Conservation (phyloP, 2,797 vertebrate genomes). For the Sternarchorhynchus goeldii region DNA sequence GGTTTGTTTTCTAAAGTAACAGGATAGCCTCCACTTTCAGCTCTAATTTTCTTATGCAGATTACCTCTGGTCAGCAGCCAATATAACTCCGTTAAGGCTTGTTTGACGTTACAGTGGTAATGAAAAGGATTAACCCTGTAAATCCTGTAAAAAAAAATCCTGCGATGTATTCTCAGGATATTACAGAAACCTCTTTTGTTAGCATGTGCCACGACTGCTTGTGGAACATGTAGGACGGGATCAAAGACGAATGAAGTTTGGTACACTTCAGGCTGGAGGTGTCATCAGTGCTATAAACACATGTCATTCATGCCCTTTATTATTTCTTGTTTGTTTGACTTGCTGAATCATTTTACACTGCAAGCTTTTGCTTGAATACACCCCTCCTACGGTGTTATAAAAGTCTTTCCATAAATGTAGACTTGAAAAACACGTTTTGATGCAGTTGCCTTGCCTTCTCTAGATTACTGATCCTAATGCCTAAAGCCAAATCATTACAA, state of each 20-base stretch:
- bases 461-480: too few relatives aligned
- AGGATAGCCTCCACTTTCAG: neutral
- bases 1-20: neutral
- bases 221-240: neutral
- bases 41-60: neutral
- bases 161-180: neutral
- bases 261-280: neutral
- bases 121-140: slow-evolving; percentile 3
- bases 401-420: too few relatives aligned
- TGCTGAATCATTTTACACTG: too few relatives aligned
- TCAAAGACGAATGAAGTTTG: neutral
- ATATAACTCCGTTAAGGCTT: neutral
- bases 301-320: too few relatives aligned
- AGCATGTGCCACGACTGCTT: neutral
- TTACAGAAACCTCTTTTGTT: neutral
- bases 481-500: too few relatives aligned
- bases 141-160: neutral
- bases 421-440: too few relatives aligned
- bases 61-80: neutral
- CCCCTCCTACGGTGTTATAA: too few relatives aligned
- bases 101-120: neutral
- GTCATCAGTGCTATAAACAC: too few relatives aligned
- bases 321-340: too few relatives aligned
- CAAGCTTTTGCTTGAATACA: too few relatives aligned
- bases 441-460: too few relatives aligned